These are phyloP conservation scores for Onychomys leucogaster DNA, from an alignment of 2,797 vertebrate species.

Conservation along the genomic window DNA sequence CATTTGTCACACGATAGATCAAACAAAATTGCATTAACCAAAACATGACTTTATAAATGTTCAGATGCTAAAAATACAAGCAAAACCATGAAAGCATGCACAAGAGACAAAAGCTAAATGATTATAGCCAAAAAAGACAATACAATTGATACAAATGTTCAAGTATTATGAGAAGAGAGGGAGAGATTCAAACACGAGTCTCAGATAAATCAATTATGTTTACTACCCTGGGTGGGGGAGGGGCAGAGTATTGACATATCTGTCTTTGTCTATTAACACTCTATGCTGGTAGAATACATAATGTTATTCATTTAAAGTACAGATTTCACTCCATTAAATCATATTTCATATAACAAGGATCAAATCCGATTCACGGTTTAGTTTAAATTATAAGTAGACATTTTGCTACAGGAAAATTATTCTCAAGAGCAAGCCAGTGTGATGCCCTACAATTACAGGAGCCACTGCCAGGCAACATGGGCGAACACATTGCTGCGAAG, in stretches of 20 bases:
- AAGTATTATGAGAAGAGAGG: constrained; percentile 60
- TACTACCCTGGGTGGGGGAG: not conserved
- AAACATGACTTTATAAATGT: constrained; percentile 70
- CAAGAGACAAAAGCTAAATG: constrained; percentile 65
- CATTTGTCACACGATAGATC: constrained; percentile 64
- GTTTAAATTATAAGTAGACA: constrained; percentile 26
- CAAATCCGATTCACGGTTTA: constrained; percentile 32
- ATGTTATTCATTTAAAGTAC: not conserved
- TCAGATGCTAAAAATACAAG: constrained; percentile 77
- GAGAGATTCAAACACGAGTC: constrained; percentile 38
- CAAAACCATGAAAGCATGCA: constrained; percentile 78
- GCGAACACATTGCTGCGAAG: not conserved
- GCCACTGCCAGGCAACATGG: not conserved
- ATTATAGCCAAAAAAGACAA: constrained; percentile 51
- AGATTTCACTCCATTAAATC: constrained; percentile 15
- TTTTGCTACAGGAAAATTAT: not conserved
- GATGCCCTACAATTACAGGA: not conserved
- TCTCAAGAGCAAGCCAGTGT: not conserved
- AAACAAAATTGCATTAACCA: constrained; percentile 67
- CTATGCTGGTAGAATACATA: not conserved
- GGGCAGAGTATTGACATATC: not conserved
- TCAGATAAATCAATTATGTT: constrained; percentile 37
- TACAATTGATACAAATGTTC: constrained; percentile 68
- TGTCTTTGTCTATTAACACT: constrained; percentile 24
- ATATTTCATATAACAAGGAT: not conserved